Base-by-base conservation (phyloP, 2,797 vertebrate species). In the Rallus crepitans region DNA sequence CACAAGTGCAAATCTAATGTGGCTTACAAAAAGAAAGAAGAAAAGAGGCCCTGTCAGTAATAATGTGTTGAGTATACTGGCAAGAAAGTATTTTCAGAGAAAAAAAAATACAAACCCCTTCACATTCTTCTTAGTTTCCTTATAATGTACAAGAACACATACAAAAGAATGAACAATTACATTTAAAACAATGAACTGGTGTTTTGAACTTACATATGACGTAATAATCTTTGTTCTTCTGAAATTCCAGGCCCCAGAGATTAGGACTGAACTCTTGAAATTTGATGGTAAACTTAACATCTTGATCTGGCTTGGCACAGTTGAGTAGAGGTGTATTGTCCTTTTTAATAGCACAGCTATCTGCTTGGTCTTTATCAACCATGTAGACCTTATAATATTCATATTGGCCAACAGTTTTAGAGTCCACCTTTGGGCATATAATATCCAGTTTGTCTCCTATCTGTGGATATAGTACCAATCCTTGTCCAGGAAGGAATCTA, bases 361-460 rank as follows among this genome's bases (percentile, higher is more conserved):
- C 99, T 98, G 99, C 98, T 98, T 99, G 99, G 94, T 99, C 99
- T 94, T 98, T 98, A 91, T 99, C 98, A 96, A 99, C 99, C 99
- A 99, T 99, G 98, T 99, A 99, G 96, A 99, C 99, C 96, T 99
- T 99, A 98, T 99, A 99, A 98, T 99, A 99, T 98, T 99, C 99
- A 98, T 99, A 99, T 25, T 99, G 98, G 55, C 99, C 99, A 87
- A 97, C 66, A 95, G 98, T 98, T 94, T 99, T 99, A 92, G 99
- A 98, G 65, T 99, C 99, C 98, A 99, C 98, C 31, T 99, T 99
- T 53, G 99, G 99, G 98, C 99, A 99, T 98, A 99, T 99, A 98
- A 99, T 99, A 98, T 99, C 99, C 99, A 99, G 98, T 97, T 99
- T 99, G 97, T 99, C 99, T 97, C 99, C 99, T 93, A 99, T 99